A percentile compares a stretch with the other conserved stretches of the same genome.
Conservation (phyloP, 2,888 invertebrate species). For the Lochmaea crataegi region DNA sequence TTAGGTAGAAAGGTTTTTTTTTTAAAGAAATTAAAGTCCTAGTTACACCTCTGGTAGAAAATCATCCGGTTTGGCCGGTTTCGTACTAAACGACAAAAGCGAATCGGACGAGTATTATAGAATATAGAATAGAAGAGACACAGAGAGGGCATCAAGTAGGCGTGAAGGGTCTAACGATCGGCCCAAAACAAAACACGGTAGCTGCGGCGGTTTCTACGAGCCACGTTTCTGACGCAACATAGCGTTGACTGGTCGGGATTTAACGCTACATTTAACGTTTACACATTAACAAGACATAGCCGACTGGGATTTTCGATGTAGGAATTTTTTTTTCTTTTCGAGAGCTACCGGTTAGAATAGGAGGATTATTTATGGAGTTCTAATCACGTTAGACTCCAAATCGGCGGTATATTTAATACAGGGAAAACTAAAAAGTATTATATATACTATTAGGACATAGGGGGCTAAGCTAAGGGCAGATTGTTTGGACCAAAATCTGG, state of each 20-base stretch:
- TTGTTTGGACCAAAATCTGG: too few species aligned
- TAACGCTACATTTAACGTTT: slow-evolving; percentile 7
- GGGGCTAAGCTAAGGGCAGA: too few species aligned
- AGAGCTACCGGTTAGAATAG: slow-evolving; percentile 16
- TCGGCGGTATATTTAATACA: background rate
- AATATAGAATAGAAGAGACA: slow-evolving; percentile 16
- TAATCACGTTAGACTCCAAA: slow-evolving; percentile 21
- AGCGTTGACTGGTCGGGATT: slow-evolving; percentile 32
- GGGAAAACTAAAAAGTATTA: too few species aligned
- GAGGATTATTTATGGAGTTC: slow-evolving; percentile 29
- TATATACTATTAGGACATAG: too few species aligned
- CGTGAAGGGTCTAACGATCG: slow-evolving; percentile 38
- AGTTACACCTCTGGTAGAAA: background rate
- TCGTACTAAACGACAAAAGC: background rate
- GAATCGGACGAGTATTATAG: background rate
- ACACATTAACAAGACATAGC: slow-evolving; percentile 4
- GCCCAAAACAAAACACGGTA: slow-evolving; percentile 24
- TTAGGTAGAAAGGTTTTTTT: too few species aligned
- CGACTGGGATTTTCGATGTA: slow-evolving; percentile 15
- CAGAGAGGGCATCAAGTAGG: slow-evolving; percentile 40
- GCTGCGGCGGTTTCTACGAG: slow-evolving; percentile 42
- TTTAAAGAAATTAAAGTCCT: too few species aligned
- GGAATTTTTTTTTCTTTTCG: background rate
- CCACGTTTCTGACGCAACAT: slow-evolving; percentile 46
- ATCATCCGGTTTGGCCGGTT: background rate